Evolutionary conservation across 1,140 invertebrate species (phyloP), one percentile per base, ranked within the genome.

Genomic region (Drosophila chauvacae): DNA sequence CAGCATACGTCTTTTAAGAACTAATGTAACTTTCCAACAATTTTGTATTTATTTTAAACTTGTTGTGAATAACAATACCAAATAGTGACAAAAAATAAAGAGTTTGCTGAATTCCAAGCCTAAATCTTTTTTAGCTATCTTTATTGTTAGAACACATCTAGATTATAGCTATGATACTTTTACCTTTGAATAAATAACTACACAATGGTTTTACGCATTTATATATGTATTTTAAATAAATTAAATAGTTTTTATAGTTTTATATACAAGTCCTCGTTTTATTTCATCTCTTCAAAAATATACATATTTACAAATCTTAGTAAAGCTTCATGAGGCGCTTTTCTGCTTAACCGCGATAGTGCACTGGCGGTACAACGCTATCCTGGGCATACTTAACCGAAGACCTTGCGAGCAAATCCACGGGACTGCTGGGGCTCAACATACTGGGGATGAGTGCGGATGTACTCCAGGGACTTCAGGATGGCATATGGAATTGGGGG

Each of bases 401-500:
- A 9, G 30, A 33, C 28, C 28, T 30, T 30, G 30, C 30, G 30
- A 33, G 30, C 30, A 6, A 33, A 30, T 30, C 28, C 28, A 30
- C 2, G 30, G 30, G 33, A 33, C 33, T 33, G 30, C 7, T 33
- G 30, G 13, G 42, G 51, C 20, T 90, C 85, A 4, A 41, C 53
- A 57, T 85, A 76, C 59, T 85, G 78, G n/a, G 94, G 94, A 44
- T 94, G 92, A 35, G 93, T 82, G 62, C 93, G 93, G 65, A 95
- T 93, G 76, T 94, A 95, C 58, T 95, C 95, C 42, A 96, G 84
- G 7, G 94, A 93, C 76, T 93, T 94, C 45, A 94, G 93, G 66
- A 96, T 95, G 47, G 93, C 94, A 58, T 70, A 94, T 97, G 93
- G 98, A 97, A 93, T 98, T 95, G 94, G 91, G 80, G 96, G 96